These are phyloP conservation scores for Drosophila micromelanica DNA, from an alignment of 1,140 invertebrate genomes.

Conservation along the genomic window DNA sequence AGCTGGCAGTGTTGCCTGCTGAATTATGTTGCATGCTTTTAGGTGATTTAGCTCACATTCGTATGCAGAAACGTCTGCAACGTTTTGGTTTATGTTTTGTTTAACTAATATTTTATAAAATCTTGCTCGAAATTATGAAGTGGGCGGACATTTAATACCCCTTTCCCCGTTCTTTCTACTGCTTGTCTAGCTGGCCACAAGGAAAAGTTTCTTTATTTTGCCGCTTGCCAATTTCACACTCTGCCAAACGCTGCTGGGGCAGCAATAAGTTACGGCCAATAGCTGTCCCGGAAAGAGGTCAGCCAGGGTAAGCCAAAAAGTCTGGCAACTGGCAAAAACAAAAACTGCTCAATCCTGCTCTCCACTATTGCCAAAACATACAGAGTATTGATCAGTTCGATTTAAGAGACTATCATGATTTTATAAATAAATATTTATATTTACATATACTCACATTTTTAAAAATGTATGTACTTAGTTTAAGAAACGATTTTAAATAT, in stretches of 20 bases:
- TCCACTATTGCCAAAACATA: background rate
- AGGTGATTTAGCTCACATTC: slow-evolving; percentile 78
- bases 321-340: slow-evolving; percentile 33
- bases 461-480: no score
- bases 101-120: slow-evolving; percentile 81
- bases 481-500: no score
- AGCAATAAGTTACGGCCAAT: slow-evolving; percentile 65
- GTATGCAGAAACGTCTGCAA: slow-evolving; percentile 81
- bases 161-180: background rate
- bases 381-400: slow-evolving; percentile 14
- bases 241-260: slow-evolving; percentile 76
- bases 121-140: slow-evolving; percentile 76
- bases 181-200: slow-evolving; percentile 33
- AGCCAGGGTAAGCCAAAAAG: slow-evolving; percentile 16
- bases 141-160: slow-evolving; percentile 7
- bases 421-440: no score
- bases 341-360: slow-evolving; percentile 8
- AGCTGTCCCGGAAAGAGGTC: slow-evolving; percentile 48
- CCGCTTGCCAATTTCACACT: slow-evolving; percentile 80
- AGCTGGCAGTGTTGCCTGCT: slow-evolving; percentile 58
- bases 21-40: slow-evolving; percentile 83
- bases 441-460: no score
- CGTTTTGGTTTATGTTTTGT: slow-evolving; percentile 81
- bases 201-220: slow-evolving; percentile 75
- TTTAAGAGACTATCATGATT: background rate